phyloP scores from a whole-genome alignment of 2,888 invertebrate genomes.

The Plusia festucae region DNA sequence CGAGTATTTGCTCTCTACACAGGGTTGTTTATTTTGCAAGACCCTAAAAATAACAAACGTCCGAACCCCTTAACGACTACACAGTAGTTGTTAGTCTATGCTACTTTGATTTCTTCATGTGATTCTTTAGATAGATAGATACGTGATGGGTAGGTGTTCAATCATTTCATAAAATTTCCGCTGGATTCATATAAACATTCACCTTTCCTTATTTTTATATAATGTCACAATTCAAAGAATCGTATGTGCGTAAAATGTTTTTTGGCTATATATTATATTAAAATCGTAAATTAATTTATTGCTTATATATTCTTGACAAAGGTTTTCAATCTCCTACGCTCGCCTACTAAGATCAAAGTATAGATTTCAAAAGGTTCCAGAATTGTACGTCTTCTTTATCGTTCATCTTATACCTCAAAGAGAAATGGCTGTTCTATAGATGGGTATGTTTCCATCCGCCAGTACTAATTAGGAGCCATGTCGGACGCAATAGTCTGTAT shows the following conservation, averaged over 20 bases:
- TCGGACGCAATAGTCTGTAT: constrained; percentile 47
- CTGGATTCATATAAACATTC: too few species aligned
- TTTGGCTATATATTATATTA: too few species aligned
- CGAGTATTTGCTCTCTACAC: constrained; percentile 45
- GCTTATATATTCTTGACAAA: neutral
- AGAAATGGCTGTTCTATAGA: neutral
- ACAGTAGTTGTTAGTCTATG: constrained; percentile 41
- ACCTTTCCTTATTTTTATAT: too few species aligned
- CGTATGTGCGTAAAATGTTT: too few species aligned
- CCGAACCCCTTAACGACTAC: constrained; percentile 39
- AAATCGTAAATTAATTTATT: neutral
- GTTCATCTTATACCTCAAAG: neutral
- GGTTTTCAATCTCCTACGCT: neutral
- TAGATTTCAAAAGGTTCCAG: constrained; percentile 1
- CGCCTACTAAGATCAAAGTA: neutral
- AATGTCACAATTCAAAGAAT: too few species aligned
- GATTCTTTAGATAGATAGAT: neutral
- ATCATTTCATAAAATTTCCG: neutral
- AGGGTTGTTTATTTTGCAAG: constrained; percentile 49
- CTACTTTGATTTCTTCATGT: constrained; percentile 31
- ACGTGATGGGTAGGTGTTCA: neutral
- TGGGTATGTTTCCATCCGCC: constrained; percentile 39
- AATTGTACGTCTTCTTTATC: neutral
- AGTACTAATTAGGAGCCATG: constrained; percentile 55
- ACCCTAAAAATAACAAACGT: constrained; percentile 42